phyloP scores from a whole-genome alignment of 2,113 vertebrate genomes.

The Charadrius vociferus region DNA sequence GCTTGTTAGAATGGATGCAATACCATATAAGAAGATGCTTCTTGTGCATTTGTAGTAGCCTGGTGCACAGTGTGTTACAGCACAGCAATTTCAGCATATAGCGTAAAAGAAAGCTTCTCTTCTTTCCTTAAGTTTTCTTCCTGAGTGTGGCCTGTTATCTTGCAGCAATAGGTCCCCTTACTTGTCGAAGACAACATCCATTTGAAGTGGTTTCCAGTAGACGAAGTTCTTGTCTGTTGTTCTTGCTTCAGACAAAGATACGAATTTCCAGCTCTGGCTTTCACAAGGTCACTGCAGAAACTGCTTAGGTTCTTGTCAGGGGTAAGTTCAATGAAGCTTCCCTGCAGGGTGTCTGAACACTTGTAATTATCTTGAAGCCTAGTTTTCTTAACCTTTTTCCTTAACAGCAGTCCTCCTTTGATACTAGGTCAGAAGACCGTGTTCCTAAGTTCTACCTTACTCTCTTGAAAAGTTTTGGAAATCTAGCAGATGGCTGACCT shows the following conservation, averaged over 20 bases:
- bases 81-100: not conserved
- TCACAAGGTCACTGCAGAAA: not conserved
- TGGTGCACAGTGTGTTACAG: not conserved
- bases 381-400: not conserved
- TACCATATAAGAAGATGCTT: not conserved
- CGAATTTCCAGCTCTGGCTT: not conserved
- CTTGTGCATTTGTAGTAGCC: not conserved
- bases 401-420: not conserved
- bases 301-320: not conserved
- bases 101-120: not conserved
- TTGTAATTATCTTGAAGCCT: not conserved
- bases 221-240: not conserved
- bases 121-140: not conserved
- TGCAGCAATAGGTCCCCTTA: not conserved
- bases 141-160: not conserved
- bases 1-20: not conserved
- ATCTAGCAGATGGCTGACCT: not conserved
- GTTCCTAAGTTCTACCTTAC: not conserved
- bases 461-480: not conserved
- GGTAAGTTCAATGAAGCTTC: not conserved
- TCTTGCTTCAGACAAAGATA: not conserved
- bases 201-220: not conserved
- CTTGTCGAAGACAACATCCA: not conserved
- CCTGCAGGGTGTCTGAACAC: not conserved
- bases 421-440: not conserved